Conservation (phyloP, 2,113 vertebrate genomes). For the Ameiurus melas region DNA sequence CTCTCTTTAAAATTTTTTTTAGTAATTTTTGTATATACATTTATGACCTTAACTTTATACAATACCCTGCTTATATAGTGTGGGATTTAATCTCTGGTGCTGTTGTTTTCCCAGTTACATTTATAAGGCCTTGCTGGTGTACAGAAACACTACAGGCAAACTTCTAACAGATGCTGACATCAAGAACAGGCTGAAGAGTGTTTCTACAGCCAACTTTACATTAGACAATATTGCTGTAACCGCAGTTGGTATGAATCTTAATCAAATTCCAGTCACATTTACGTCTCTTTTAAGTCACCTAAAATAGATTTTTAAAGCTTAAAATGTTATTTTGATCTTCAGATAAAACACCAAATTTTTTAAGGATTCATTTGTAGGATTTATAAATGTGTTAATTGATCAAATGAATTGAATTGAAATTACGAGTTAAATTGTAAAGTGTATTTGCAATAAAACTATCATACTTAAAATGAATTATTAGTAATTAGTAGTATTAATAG, state of each 20-base stretch:
- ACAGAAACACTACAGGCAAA: conserved; percentile 74
- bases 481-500: background rate
- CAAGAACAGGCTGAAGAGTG: conserved; percentile 67
- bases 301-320: background rate
- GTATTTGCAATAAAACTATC: background rate
- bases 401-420: background rate
- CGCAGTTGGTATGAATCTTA: conserved; percentile 74
- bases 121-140: conserved; percentile 81
- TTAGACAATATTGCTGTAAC: conserved; percentile 66
- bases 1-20: no score
- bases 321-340: background rate
- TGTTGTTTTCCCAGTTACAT: conserved; percentile 64
- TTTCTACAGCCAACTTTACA: conserved; percentile 63
- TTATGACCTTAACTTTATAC: background rate
- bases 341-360: background rate
- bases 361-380: background rate
- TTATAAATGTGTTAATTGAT: background rate
- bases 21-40: no score
- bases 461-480: background rate
- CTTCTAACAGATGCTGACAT: conserved; percentile 73
- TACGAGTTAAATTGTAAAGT: no score
- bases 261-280: background rate
- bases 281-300: background rate
- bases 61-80: background rate
- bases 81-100: background rate